phyloP scores from a whole-genome alignment of 2,797 vertebrate species.

The Gobio occitaniae region DNA sequence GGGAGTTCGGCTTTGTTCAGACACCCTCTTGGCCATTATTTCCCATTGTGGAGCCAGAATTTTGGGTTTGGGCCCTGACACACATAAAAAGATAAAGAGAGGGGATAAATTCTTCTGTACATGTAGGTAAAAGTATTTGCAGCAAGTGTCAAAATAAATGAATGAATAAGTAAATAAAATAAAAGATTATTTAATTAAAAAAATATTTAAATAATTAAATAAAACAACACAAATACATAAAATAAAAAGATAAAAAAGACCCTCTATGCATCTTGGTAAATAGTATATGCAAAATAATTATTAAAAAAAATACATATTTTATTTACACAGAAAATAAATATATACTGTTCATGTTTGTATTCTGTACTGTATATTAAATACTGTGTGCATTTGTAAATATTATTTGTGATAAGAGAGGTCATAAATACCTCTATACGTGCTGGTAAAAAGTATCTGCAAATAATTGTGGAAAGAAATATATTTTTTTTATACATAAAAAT shows the following conservation, averaged over 20 bases:
- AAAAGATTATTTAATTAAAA: too few species aligned
- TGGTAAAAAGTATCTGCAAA: background rate
- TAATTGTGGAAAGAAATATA: background rate
- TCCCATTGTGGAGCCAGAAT: constrained; percentile 90
- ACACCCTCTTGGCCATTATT: constrained; percentile 92
- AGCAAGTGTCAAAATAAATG: background rate
- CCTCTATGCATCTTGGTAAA: too few species aligned
- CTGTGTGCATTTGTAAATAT: background rate
- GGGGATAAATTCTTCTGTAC: background rate
- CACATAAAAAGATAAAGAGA: background rate
- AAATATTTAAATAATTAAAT: too few species aligned
- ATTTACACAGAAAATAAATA: too few species aligned
- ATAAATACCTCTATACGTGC: background rate
- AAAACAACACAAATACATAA: too few species aligned
- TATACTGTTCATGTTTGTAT: background rate
- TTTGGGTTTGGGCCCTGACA: constrained; percentile 92
- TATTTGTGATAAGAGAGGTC: too few species aligned
- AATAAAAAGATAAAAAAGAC: too few species aligned
- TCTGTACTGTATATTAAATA: background rate
- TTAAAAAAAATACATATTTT: too few species aligned
- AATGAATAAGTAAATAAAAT: too few species aligned
- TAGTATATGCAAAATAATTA: too few species aligned
- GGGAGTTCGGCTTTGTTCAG: constrained; percentile 83
- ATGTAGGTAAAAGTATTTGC: background rate
- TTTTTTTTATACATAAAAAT: too few species aligned